These are phyloP conservation scores for Penaeus monodon DNA, from an alignment of 2,888 invertebrate species.

Conservation along the genomic window DNA sequence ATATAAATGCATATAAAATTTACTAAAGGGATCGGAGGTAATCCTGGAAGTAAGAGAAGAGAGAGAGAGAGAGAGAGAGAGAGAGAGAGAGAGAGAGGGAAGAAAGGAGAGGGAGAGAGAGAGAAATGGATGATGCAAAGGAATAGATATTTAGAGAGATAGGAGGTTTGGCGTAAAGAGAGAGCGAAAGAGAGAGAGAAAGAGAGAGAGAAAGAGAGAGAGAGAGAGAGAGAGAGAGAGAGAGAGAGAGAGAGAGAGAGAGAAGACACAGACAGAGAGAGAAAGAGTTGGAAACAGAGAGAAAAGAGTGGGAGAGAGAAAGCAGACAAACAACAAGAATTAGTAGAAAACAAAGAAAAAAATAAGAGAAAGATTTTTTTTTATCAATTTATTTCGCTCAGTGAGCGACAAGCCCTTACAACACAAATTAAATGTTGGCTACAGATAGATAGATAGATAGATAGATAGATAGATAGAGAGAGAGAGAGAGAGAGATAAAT, in stretches of 20 bases:
- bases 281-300: not conserved
- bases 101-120: not conserved
- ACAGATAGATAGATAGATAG: too few relatives aligned
- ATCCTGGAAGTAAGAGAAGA: not conserved
- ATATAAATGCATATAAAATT: not conserved
- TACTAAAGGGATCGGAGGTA: not conserved
- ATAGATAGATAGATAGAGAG: too few relatives aligned
- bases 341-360: too few relatives aligned
- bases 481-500: too few relatives aligned
- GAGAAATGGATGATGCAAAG: not conserved
- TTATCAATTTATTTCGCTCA: too few relatives aligned
- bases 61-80: not conserved
- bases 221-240: not conserved
- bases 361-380: too few relatives aligned
- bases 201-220: too few relatives aligned
- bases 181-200: too few relatives aligned
- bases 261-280: not conserved
- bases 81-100: conserved; percentile 12
- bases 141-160: not conserved
- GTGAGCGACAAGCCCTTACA: too few relatives aligned
- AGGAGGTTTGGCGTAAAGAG: not conserved
- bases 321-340: too few relatives aligned
- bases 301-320: too few relatives aligned
- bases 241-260: not conserved
- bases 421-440: too few relatives aligned